Percentiles rank a stretch among this genome's conserved stretches.
Evolutionary conservation across 2,888 invertebrate genomes (phyloP).

Genomic region (Trissolcus brochymenae): DNA sequence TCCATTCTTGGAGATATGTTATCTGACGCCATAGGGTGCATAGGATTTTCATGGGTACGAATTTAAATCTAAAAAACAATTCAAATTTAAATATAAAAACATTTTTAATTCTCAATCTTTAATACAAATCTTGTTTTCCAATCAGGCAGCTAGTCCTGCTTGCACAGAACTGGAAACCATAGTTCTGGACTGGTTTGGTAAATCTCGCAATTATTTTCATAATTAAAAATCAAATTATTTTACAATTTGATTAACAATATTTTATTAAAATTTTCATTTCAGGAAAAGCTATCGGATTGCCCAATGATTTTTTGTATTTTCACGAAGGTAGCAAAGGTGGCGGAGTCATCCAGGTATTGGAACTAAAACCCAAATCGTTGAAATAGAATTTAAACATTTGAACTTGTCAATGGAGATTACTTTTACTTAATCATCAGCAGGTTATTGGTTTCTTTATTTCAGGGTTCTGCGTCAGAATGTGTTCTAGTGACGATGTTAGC

Average conservation of each 20-base stretch:
- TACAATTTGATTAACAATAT: background rate
- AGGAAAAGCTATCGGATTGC: conserved; percentile 95
- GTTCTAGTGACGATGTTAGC: conserved; percentile 94
- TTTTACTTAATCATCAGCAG: background rate
- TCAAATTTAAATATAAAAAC: too few species aligned
- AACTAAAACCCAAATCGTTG: background rate
- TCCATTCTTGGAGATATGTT: conserved; percentile 99
- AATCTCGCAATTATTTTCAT: conserved; percentile 54
- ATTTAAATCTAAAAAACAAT: background rate
- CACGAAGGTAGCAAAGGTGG: conserved; percentile 92
- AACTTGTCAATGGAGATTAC: too few species aligned
- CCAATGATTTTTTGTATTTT: conserved; percentile 90
- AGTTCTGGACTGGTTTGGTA: conserved; percentile 96
- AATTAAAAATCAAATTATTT: background rate
- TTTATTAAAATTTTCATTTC: conserved; percentile 54
- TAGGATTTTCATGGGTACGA: conserved; percentile 98
- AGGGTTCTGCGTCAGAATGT: conserved; percentile 98
- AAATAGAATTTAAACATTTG: background rate
- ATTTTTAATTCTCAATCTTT: background rate
- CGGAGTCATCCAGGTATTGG: conserved; percentile 91
- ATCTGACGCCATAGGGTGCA: conserved; percentile 95
- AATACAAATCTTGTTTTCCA: conserved; percentile 63
- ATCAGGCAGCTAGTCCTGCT: conserved; percentile 96
- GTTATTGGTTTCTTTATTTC: conserved; percentile 58
- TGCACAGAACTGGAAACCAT: conserved; percentile 97